These are phyloP conservation scores for Dryomyza anilis DNA, from an alignment of 2,888 invertebrate species.

Conservation along the genomic window DNA sequence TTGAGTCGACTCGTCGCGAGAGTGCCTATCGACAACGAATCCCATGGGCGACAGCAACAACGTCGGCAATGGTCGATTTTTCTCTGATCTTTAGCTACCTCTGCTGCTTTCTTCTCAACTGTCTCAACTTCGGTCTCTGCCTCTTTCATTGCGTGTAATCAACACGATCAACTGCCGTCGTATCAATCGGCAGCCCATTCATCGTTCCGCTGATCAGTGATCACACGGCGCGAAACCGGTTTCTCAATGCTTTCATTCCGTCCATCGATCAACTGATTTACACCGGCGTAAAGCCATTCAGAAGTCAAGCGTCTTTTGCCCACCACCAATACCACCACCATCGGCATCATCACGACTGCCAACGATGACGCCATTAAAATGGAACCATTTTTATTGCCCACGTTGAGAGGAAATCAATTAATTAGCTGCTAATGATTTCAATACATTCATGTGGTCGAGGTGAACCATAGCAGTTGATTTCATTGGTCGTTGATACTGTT, in stretches of 20 bases:
- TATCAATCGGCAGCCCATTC: slow-evolving; percentile 26
- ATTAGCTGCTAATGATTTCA: slow-evolving; percentile 21
- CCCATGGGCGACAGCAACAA: background rate
- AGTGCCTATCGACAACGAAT: slow-evolving; percentile 1
- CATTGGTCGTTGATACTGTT: background rate
- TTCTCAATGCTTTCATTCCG: background rate
- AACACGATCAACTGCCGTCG: slow-evolving; percentile 20
- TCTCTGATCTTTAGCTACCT: background rate
- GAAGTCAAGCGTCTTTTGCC: background rate
- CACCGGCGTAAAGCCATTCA: too few species aligned
- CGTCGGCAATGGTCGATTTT: too few species aligned
- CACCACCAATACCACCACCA: background rate
- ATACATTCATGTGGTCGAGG: background rate
- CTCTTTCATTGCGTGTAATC: background rate
- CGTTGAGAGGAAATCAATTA: slow-evolving; percentile 32
- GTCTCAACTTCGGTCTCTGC: background rate
- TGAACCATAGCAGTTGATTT: background rate
- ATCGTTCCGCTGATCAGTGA: slow-evolving; percentile 12
- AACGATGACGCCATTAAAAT: slow-evolving; percentile 17
- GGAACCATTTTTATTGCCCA: slow-evolving; percentile 14
- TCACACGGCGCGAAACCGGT: slow-evolving; percentile 21
- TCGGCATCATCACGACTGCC: background rate
- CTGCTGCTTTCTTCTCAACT: background rate
- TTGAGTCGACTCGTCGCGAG: background rate
- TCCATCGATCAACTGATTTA: background rate